phyloP scores from a whole-genome alignment of 2,797 vertebrate genomes.

The Pogonophryne albipinna region DNA sequence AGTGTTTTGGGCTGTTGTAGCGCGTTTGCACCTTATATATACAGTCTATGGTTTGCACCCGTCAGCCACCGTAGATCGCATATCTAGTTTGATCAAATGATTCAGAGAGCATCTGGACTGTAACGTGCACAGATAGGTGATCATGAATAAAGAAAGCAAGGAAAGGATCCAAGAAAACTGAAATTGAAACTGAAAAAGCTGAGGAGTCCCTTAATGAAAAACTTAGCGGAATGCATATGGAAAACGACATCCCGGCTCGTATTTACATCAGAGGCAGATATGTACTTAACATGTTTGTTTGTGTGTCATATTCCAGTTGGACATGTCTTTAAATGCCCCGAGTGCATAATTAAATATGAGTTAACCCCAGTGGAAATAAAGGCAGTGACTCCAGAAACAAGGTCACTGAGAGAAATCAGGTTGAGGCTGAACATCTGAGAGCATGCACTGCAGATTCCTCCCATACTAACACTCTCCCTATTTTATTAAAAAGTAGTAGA shows the following conservation, averaged over 20 bases:
- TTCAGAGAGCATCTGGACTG: background rate
- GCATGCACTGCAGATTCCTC: background rate
- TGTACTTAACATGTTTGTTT: background rate
- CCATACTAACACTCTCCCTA: background rate
- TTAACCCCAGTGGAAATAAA: conserved; percentile 5
- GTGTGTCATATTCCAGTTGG: background rate
- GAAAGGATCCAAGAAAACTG: background rate
- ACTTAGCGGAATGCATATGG: background rate
- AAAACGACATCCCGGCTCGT: background rate
- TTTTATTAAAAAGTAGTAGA: background rate
- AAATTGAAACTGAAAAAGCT: no score
- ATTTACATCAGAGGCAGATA: conserved; percentile 1
- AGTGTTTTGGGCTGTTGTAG: no score
- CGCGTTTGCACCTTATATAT: no score
- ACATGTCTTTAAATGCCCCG: conserved; percentile 18
- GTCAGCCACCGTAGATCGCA: no score
- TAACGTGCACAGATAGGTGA: conserved; percentile 9
- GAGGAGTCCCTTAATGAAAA: background rate
- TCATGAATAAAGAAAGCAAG: conserved; percentile 28
- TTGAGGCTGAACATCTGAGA: background rate
- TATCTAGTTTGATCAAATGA: background rate
- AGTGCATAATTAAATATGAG: conserved; percentile 37
- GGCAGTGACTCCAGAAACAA: conserved; percentile 9
- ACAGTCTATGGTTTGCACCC: no score
- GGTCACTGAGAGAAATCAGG: conserved; percentile 13